phyloP scores from a whole-genome alignment of 1,140 invertebrate genomes.

The Cyclina sinensis region DNA sequence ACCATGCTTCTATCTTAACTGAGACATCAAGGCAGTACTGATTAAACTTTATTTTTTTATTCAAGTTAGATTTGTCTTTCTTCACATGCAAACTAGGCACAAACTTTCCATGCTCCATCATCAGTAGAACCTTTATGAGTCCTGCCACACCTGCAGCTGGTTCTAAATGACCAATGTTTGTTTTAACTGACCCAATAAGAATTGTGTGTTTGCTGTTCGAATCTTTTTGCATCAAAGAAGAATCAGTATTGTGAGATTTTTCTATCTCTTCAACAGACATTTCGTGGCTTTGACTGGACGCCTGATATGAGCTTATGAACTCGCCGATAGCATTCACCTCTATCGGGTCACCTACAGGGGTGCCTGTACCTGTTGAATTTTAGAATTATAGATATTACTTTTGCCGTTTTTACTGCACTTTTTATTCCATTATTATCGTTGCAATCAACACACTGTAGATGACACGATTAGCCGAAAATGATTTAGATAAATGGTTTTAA shows the following conservation, averaged over 20 bases:
- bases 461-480: no score
- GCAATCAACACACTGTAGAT: no score
- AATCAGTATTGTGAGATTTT: no score
- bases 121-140: constrained; percentile 90
- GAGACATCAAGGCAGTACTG: constrained; percentile 85
- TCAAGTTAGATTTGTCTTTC: constrained; percentile 84
- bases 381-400: no score
- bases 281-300: no score
- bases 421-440: no score
- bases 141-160: constrained; percentile 96
- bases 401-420: no score
- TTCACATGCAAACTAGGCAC: constrained; percentile 72
- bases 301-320: not conserved
- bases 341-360: constrained; percentile 74
- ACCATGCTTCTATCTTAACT: constrained; percentile 93
- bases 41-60: constrained; percentile 68
- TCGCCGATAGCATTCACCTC: constrained; percentile 65
- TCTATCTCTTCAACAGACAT: no score
- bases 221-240: no score
- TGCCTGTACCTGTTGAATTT: constrained; percentile 75
- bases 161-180: constrained; percentile 89
- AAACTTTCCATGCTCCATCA: constrained; percentile 73
- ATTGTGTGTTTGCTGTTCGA: not conserved
- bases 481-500: no score
- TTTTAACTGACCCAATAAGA: constrained; percentile 75